Conservation (phyloP, 2,113 vertebrate genomes). For the Podiceps cristatus region DNA sequence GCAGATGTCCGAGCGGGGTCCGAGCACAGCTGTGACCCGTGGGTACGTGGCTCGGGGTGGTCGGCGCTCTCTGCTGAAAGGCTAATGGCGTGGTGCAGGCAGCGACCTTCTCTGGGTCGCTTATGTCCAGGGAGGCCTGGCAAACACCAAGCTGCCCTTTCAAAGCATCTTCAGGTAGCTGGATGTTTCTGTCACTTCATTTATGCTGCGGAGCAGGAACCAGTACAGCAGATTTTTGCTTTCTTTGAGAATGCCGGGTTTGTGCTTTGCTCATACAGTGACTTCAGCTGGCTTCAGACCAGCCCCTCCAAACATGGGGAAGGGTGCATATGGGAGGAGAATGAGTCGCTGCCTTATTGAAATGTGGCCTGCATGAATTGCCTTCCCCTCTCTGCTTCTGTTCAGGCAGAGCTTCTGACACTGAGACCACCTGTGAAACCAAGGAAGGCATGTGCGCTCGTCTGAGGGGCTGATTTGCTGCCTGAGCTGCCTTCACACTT, state of each 20-base stretch:
- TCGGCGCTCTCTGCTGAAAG: neutral
- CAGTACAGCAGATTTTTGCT: neutral
- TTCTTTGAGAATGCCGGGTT: neutral
- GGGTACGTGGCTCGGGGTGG: neutral
- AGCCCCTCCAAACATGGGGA: neutral
- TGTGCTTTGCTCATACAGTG: neutral
- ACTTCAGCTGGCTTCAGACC: conserved; percentile 8
- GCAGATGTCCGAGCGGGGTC: neutral
- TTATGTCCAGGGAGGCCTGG: neutral
- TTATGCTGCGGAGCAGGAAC: neutral
- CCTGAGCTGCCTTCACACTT: conserved; percentile 36
- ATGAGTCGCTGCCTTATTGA: neutral
- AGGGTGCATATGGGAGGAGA: neutral
- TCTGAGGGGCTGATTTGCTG: conserved; percentile 20
- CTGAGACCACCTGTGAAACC: neutral
- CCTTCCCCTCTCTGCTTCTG: conserved; percentile 39
- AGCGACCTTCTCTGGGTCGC: neutral
- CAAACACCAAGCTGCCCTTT: conserved; percentile 27
- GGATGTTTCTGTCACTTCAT: neutral
- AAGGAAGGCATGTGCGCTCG: neutral
- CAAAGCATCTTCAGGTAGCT: neutral
- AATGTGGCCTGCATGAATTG: neutral
- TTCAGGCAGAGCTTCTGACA: conserved; percentile 34
- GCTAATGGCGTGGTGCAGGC: neutral
- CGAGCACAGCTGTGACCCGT: neutral